phyloP scores from a whole-genome alignment of 2,888 invertebrate species.

The Synergus itoensis region DNA sequence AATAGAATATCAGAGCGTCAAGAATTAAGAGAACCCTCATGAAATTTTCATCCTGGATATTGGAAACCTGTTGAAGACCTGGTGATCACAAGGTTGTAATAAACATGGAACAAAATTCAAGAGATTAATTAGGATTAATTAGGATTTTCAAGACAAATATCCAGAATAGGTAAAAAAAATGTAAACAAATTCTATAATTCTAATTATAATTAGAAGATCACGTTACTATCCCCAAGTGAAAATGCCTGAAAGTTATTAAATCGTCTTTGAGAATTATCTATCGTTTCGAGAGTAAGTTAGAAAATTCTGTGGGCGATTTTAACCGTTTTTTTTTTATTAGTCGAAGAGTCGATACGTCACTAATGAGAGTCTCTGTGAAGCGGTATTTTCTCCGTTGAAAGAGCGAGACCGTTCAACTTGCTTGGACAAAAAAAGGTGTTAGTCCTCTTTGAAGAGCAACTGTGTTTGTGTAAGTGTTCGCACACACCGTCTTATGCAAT shows the following conservation, averaged over 20 bases:
- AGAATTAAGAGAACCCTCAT: not conserved
- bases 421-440: conserved; percentile 42
- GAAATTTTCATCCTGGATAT: not conserved
- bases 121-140: not conserved
- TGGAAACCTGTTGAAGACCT: not conserved
- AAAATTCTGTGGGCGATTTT: not conserved
- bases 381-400: conserved; percentile 47
- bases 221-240: too few relatives aligned
- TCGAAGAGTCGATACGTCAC: conserved; percentile 6
- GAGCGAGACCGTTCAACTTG: conserved; percentile 44
- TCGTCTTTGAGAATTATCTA: not conserved
- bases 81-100: not conserved
- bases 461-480: not conserved
- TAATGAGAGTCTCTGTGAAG: conserved; percentile 37
- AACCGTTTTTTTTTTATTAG: conserved; percentile 28
- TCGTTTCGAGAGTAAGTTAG: not conserved
- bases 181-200: too few relatives aligned
- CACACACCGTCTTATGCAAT: conserved; percentile 31
- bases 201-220: too few relatives aligned
- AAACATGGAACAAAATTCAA: not conserved
- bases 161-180: too few relatives aligned
- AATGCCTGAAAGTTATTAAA: not conserved
- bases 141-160: not conserved
- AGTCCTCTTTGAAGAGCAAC: conserved; percentile 42
- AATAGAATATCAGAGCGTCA: not conserved